phyloP scores from a whole-genome alignment of 2,113 vertebrate species.

The Cyprinus carpio region DNA sequence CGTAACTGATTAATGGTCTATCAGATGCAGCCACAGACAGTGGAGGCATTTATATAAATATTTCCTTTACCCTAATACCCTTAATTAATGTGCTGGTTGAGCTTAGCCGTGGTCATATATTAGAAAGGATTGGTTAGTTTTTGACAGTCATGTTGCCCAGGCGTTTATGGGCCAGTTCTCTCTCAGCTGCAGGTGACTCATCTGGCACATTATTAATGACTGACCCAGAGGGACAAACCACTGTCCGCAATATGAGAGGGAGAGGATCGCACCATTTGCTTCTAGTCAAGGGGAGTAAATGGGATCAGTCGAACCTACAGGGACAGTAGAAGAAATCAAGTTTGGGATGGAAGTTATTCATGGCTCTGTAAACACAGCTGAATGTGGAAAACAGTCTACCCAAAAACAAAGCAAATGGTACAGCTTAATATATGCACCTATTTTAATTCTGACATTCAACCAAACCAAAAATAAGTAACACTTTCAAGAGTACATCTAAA shows the following conservation, averaged over 20 bases:
- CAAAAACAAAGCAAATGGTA: background rate
- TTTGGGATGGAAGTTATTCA: background rate
- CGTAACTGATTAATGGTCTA: slow-evolving; percentile 51
- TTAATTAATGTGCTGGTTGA: slow-evolving; percentile 56
- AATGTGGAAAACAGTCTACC: background rate
- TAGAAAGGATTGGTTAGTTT: slow-evolving; percentile 41
- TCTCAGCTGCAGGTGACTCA: slow-evolving; percentile 58
- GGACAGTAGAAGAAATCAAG: background rate
- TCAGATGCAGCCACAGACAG: slow-evolving; percentile 28
- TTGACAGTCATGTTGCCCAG: slow-evolving; percentile 48
- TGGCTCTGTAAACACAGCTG: slow-evolving; percentile 2
- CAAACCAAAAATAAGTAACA: background rate
- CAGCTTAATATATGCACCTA: background rate
- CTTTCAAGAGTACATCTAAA: slow-evolving; percentile 7
- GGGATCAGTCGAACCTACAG: slow-evolving; percentile 7
- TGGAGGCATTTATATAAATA: slow-evolving; percentile 49
- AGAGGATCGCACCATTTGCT: slow-evolving; percentile 36
- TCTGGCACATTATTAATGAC: slow-evolving; percentile 53
- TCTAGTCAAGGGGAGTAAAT: slow-evolving; percentile 33
- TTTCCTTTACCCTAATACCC: slow-evolving; percentile 57
- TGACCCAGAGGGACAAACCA: slow-evolving; percentile 45
- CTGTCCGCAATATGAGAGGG: slow-evolving; percentile 6
- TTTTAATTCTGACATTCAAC: slow-evolving; percentile 22
- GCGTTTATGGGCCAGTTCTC: slow-evolving; percentile 53
- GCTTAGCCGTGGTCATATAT: slow-evolving; percentile 36